Evolutionary conservation across 1,140 invertebrate species (phyloP), one percentile per base, ranked within the genome.

Genomic region (Eueides isabella): DNA sequence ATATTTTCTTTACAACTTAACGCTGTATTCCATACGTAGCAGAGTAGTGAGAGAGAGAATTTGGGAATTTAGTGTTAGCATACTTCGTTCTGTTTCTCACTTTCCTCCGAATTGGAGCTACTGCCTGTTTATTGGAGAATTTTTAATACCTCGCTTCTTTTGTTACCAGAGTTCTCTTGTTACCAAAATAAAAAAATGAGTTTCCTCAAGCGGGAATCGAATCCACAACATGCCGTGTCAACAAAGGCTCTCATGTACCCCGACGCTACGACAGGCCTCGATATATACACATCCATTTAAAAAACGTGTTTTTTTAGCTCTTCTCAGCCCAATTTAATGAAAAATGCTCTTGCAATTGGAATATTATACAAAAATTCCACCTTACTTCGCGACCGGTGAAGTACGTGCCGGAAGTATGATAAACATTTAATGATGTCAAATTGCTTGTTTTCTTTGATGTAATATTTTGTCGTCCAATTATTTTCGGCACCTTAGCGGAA

Each of bases 391-490:
- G 9, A 44, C 48, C 48, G 23, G 48, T 26, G 19, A 44, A 55
- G 26, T 19, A 55, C 11, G 48, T 55, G 48, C 48, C 12, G 48
- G 11, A 55, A 55, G 26, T 26, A 55, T 55, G n/a, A 55, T 55
- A 55, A 55, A 55, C 23, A 55, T 55, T 26, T 55, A 55, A 55
- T 26, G 16, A 63, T 63, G 48, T 55, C 48, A 55, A 55, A 55
- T 4, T 61, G 5, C 61, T 41, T 33, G 41, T 14, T 33, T 30
- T 19, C 66, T 74, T 63, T 74, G 66, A 74, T 68, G 66, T 41
- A 48, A 68, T 55, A 73, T 74, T 68, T 68, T 61, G 33, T 64
- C 35, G n/a, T 64, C 61, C 61, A 68, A 74, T 74, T 74, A 74
- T 74, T 68, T 55, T 74, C 72, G 72, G 61, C 61, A 74, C 67